Evolutionary conservation across 2,797 vertebrate species (phyloP).

Genomic region (Anguilla megastoma): DNA sequence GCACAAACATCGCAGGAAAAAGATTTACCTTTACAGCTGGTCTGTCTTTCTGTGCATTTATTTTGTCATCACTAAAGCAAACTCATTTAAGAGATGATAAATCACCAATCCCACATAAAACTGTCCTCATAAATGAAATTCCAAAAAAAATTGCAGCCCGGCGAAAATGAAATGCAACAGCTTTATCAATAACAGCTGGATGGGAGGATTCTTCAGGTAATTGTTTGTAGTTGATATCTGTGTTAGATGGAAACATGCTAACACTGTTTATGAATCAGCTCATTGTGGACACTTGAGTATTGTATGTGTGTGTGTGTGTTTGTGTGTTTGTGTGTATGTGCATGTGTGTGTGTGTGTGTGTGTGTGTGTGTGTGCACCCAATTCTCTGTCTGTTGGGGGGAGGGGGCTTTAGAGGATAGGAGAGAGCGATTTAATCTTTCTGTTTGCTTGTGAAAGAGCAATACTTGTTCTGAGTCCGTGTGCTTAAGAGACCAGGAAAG

Average conservation of each 20-base stretch:
- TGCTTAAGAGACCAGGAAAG: neutral
- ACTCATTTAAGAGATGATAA: neutral
- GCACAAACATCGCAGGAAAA: neutral
- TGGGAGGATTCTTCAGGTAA: neutral
- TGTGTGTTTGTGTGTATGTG: neutral
- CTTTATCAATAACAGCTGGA: neutral
- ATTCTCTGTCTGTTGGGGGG: neutral
- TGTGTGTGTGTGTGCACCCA: neutral
- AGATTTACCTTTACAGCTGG: neutral
- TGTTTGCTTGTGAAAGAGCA: conserved; percentile 9
- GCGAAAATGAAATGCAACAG: neutral
- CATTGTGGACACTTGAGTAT: neutral
- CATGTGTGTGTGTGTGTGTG: conserved; percentile 14
- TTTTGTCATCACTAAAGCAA: neutral
- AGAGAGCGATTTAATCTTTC: conserved; percentile 10
- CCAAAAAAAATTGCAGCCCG: neutral
- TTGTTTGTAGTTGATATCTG: neutral
- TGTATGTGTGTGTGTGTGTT: conserved; percentile 18
- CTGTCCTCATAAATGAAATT: neutral
- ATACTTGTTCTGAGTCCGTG: neutral
- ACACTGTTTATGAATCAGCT: neutral
- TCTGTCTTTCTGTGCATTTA: neutral
- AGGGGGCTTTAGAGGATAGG: neutral
- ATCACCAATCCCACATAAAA: neutral
- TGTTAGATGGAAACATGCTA: neutral